Evolutionary conservation across 2,797 vertebrate genomes (phyloP).

Genomic region (Lutjanus argentimaculatus): DNA sequence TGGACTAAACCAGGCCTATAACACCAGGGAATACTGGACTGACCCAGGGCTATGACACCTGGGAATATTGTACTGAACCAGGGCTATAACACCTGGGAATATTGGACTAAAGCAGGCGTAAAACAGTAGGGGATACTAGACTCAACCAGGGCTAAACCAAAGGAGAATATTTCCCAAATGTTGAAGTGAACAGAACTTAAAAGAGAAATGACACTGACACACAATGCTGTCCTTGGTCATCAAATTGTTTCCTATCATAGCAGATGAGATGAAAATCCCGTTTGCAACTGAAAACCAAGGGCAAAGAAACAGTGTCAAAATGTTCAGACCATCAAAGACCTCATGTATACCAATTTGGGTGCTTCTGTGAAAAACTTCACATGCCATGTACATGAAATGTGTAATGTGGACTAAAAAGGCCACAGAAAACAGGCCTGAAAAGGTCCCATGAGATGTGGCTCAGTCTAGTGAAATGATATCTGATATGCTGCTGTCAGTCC

Average conservation of each 20-base stretch:
- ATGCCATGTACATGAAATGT: conserved; percentile 2
- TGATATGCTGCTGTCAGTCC: conserved; percentile 83
- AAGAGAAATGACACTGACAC: not conserved
- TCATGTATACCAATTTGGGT: conserved; percentile 22
- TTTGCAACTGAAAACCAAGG: not conserved
- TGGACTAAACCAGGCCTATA: no score
- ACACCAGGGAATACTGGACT: not conserved
- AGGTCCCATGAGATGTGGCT: conserved; percentile 65
- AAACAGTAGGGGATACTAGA: not conserved
- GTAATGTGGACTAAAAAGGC: conserved; percentile 24
- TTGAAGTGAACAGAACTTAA: not conserved
- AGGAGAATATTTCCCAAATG: not conserved
- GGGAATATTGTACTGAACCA: not conserved
- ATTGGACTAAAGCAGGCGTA: not conserved
- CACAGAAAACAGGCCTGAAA: conserved; percentile 37
- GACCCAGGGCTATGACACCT: not conserved
- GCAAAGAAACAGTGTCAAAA: no score
- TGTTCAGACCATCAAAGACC: conserved; percentile 25
- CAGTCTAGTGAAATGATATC: conserved; percentile 96
- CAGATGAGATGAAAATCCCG: not conserved
- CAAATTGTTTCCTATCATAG: not conserved
- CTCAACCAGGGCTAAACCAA: not conserved
- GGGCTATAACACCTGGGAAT: not conserved
- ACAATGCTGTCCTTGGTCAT: conserved; percentile 6
- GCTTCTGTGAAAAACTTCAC: conserved; percentile 14